Base-by-base conservation (phyloP, 2,888 invertebrate species). In the Ormyrus pomaceus region DNA sequence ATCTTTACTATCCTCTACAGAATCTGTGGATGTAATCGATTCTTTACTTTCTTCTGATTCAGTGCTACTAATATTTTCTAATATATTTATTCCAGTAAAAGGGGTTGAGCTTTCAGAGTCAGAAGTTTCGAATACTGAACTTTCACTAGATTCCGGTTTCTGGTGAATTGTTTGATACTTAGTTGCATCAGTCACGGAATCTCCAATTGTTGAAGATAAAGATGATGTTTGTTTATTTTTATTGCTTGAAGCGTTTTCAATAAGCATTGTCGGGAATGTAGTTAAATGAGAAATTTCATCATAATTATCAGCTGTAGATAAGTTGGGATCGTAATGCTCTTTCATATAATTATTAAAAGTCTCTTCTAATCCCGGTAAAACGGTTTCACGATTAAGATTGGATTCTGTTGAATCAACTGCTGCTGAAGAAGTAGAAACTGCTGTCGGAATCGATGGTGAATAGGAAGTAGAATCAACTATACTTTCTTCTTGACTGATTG, bases 311-410 rank as follows among this genome's bases (percentile, higher is more conserved):
- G 77, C 69, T 5, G 76, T 65, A 9, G 79, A 62, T 13, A 77
- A 71, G 45, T 69, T 79, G n/a, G 80, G 46, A 62, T 81, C 74
- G 13, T 82, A 81, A 73, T 80, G 79, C 4, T 82, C 82, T 62
- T 81, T 82, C 69, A 81, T 73, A 11, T 82, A 81, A 77, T 79
- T 82, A 48, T 82, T 79, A 9, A 81, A 76, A 1, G 77, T 73
- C 70, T 81, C 82, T 11, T 69, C 19, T 19, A 82, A 66, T 10
- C 73, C 73, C 6, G 80, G 79, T 53, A 82, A 56, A 55, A 46
- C 51, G 7, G 71, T 66, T 11, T 79, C 66, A 4, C 11, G 5
- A 13, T 55, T 48, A n/a, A n/a, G 7, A 19, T 13, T 48, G 55
- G 8, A 68, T 53, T 66, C 53, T 9, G 77, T 66, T 2, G 70